These are phyloP conservation scores for Callipepla californica DNA, from an alignment of 2,113 vertebrate species.

Conservation along the genomic window DNA sequence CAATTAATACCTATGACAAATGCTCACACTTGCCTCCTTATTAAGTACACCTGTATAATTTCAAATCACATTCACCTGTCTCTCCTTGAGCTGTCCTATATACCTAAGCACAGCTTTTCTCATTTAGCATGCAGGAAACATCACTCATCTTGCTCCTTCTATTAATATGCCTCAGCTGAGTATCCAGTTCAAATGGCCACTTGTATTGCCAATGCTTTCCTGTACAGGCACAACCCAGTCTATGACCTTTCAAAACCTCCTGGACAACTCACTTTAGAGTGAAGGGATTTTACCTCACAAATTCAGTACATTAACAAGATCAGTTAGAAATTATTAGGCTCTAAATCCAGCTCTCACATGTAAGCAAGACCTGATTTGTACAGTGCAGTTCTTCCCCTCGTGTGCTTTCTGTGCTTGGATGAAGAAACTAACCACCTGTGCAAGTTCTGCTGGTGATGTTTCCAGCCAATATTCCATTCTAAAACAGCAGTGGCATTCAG, in stretches of 20 bases:
- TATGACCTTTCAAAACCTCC: background rate
- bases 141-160: background rate
- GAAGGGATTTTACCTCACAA: background rate
- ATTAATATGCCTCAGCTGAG: background rate
- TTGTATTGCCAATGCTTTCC: conserved; percentile 25
- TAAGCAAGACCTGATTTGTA: background rate
- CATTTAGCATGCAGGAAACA: background rate
- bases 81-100: background rate
- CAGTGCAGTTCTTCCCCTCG: background rate
- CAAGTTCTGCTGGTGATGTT: background rate
- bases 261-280: background rate
- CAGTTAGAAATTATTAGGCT: background rate
- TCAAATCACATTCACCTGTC: background rate
- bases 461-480: background rate
- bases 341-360: background rate
- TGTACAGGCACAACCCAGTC: background rate
- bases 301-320: background rate
- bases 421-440: background rate
- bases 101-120: background rate
- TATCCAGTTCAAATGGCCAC: conserved; percentile 15
- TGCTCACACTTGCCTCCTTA: background rate
- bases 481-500: background rate
- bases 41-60: background rate
- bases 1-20: background rate
- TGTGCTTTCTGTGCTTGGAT: fast-evolving